Evolutionary conservation across 2,888 invertebrate species (phyloP), one percentile per base, ranked within the genome.

Genomic region (Eretmocerus hayati): DNA sequence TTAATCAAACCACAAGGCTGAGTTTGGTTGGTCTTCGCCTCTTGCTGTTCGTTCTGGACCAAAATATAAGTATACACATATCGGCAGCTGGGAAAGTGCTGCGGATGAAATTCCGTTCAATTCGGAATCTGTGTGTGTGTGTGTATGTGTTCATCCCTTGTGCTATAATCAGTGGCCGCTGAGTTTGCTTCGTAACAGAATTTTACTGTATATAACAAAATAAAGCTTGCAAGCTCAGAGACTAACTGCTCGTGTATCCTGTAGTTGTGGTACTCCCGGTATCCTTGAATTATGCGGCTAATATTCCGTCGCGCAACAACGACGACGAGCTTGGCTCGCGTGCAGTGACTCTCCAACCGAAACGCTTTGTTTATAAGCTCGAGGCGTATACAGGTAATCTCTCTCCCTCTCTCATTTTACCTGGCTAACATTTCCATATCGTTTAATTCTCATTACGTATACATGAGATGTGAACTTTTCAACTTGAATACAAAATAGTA

Each of bases 281-380:
- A 26, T 6, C 15, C 15, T 33, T 39, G 43, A 46, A 46, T 50
- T 50, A 50, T 42, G 42, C 50, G 42, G 35, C 46, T 39, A 33
- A 33, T 33, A 33, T 33, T 33, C 33, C 33, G 33, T n/a, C 33
- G 33, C n/a, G n/a, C n/a, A n/a, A n/a, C n/a, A n/a, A n/a, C n/a
- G n/a, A n/a, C n/a, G n/a, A n/a, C n/a, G n/a, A n/a, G n/a, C 33
- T 9, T n/a, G 11, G 33, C 33, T 26, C 26, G 26, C 26, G 26
- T 26, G 11, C 26, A 26, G 8, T 26, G 26, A 11, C 26, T 9
- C 26, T 26, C 26, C 26, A 9, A 9, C 26, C 26, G 8, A 6
- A 11, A 11, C 6, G 33, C 33, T 33, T 33, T 33, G 33, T 33
- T 33, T 33, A 33, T 15, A 9, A 13, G 15, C 9, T 13, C 11